Evolutionary conservation across 1,140 invertebrate genomes (phyloP), one percentile per base, ranked within the genome.

Genomic region (Bombus soroeensis): DNA sequence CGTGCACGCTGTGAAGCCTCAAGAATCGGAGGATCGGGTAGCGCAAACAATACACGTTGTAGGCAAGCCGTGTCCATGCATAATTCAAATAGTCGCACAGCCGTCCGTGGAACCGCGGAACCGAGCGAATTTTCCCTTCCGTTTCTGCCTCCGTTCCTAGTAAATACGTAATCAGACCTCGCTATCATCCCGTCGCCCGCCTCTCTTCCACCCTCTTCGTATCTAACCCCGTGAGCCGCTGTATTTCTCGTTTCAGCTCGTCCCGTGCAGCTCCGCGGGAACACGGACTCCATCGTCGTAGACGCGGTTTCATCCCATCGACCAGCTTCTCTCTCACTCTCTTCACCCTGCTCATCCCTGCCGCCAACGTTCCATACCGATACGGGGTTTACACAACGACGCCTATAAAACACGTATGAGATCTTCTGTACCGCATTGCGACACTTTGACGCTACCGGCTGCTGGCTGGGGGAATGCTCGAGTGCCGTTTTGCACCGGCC

Each of bases 131-230:
- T 94, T 94, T 94, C 94, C 95, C 93, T 94, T 94, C 94, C 93
- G 93, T 93, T 92, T 93, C 91, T 91, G 90, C 93, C 91, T 89
- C 92, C 92, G 88, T 92, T 95, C 90, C 92, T 93, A 91, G 93
- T 95, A 95, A 95, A 95, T 95, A 95, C 94, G 94, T 95, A 95
- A 95, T 95, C 94, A 95, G 94, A 94, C 92, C 92, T 94, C 90
- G 91, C 92, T 94, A 93, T 94, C 92, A 90, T 93, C 91, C 86
- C 84, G 78, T 66, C 28, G 72, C 83, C 57, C 84, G 41, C 64
- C 77, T 39, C 32, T 66, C 28, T 57, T 18, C n/a, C 41, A 53
- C 6, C 28, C 66, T 28, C 12, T 32, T 15, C 71, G 15, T 39
- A 10, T 32, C 47, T 47, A 47, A 18, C 57, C 70, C 37, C 39